Percentiles rank a stretch among this genome's conserved stretches.
Evolutionary conservation across 2,888 invertebrate species (phyloP).

Genomic region (Trypoxylon attenuatum): DNA sequence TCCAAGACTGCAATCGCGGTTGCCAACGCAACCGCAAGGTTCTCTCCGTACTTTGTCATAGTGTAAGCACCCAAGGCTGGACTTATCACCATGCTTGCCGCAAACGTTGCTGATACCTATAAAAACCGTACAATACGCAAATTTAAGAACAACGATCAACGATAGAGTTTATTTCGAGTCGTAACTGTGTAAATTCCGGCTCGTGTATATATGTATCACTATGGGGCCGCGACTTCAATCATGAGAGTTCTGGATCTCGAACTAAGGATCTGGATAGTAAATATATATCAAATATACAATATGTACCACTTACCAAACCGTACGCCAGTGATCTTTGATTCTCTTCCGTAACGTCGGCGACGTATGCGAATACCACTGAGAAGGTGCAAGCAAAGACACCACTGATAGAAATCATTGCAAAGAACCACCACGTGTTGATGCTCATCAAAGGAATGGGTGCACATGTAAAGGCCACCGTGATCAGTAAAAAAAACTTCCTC

Average conservation of each 20-base stretch:
- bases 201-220: not conserved
- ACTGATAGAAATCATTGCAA: conserved; percentile 98
- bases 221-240: too few relatives aligned
- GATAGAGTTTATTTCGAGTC: too few relatives aligned
- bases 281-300: too few relatives aligned
- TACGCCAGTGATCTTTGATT: conserved; percentile 96
- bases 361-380: conserved; percentile 99
- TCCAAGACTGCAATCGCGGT: conserved; percentile 97
- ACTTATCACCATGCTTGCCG: conserved; percentile 98
- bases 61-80: conserved; percentile 96
- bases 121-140: conserved; percentile 6
- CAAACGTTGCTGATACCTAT: conserved; percentile 96
- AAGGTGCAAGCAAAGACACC: conserved; percentile 99
- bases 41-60: conserved; percentile 87
- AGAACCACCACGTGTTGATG: conserved; percentile 99
- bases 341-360: conserved; percentile 98
- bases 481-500: conserved; percentile 96
- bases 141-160: not conserved
- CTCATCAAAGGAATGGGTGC: conserved; percentile 99
- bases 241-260: too few relatives aligned
- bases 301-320: conserved; percentile 92
- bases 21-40: conserved; percentile 88
- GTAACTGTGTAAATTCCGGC: not conserved
- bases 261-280: too few relatives aligned
- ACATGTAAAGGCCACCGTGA: conserved; percentile 99